Base-by-base conservation (phyloP, 2,113 vertebrate genomes). In the Microtus ochrogaster region DNA sequence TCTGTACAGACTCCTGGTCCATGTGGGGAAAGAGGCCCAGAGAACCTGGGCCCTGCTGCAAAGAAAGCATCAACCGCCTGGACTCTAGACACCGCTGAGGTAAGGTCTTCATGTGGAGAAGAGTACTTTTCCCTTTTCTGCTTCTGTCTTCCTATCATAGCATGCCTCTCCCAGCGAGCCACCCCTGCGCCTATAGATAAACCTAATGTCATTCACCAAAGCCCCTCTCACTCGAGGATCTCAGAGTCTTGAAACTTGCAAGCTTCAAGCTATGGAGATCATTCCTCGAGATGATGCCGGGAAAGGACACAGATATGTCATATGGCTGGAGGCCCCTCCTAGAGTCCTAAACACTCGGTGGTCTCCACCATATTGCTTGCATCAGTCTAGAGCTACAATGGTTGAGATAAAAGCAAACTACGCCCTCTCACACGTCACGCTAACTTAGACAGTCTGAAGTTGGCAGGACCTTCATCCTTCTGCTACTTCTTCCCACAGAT, bases 91-190 rank as follows among this genome's bases (percentile, higher is more conserved):
- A 36, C 17, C 16, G 16, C 14, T 44, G n/a, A 49, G 41, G 74
- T 22, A 7, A 9, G 16, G 41, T 24, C 61, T 44, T 22, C 44
- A 30, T 0, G 0, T 12, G 8, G 0, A 9, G 8, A 33, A 33
- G 26, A 68, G 22, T n/a, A 24, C 44, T 66, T 44, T 44, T 47
- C 28, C 19, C 44, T 24, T 70, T 52, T 26, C 61, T 30, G 26
- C 52, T 47, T 70, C 47, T 65, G 70, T 73, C 24, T 39, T 30
- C 68, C 39, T 63, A 17, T 41, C 47, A 28, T 5, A 17, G 7
- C 2, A 21, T 21, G 11, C 47, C 21, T 85, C 44, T 63, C 44
- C 21, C 14, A 8, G 0, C 14, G 41, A 39, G 33, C 78, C 3
- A 63, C 10, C 47, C 47, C 52, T 86, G 14, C 7, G 68, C n/a